Percentiles rank a stretch among this genome's conserved stretches.
These are phyloP conservation scores for Carterocephalus palaemon DNA, from an alignment of 2,888 invertebrate genomes.

Conservation along the genomic window DNA sequence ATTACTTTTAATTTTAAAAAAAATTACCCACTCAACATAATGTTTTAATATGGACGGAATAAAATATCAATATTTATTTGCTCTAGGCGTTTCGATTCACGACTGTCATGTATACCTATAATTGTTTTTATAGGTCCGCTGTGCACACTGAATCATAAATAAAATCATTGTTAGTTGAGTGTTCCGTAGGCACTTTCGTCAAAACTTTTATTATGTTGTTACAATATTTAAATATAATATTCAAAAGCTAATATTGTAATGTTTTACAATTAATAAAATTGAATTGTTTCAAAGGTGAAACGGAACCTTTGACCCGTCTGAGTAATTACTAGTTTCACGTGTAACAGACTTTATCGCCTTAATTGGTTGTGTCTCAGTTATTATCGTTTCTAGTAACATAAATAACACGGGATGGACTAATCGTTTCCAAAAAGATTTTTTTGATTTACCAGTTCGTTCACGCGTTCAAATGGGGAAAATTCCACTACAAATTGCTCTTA, in stretches of 20 bases:
- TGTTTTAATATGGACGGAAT: conserved; percentile 48
- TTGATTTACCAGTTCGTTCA: conserved; percentile 44
- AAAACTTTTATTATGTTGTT: neutral
- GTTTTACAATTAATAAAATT: too few relatives aligned
- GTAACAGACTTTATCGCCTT: conserved; percentile 39
- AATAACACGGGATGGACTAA: conserved; percentile 43
- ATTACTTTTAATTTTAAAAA: conserved; percentile 70
- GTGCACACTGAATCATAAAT: conserved; percentile 23
- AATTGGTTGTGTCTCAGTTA: conserved; percentile 48
- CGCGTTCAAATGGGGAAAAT: conserved; percentile 18
- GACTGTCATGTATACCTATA: conserved; percentile 33
- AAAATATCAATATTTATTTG: conserved; percentile 56
- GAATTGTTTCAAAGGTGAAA: neutral
- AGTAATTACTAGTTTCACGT: conserved; percentile 33
- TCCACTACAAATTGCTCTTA: too few relatives aligned
- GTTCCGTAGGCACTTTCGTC: conserved; percentile 1
- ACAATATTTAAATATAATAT: too few relatives aligned
- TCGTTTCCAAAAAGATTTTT: conserved; percentile 43
- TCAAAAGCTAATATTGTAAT: too few relatives aligned
- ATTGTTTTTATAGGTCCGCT: conserved; percentile 33
- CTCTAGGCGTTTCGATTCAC: conserved; percentile 55
- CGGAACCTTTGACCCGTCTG: conserved; percentile 22
- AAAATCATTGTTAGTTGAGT: conserved; percentile 1
- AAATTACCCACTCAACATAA: conserved; percentile 50
- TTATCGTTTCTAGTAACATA: conserved; percentile 45